Evolutionary conservation across 2,888 invertebrate genomes (phyloP).

Genomic region (Drosophila mercatorum): DNA sequence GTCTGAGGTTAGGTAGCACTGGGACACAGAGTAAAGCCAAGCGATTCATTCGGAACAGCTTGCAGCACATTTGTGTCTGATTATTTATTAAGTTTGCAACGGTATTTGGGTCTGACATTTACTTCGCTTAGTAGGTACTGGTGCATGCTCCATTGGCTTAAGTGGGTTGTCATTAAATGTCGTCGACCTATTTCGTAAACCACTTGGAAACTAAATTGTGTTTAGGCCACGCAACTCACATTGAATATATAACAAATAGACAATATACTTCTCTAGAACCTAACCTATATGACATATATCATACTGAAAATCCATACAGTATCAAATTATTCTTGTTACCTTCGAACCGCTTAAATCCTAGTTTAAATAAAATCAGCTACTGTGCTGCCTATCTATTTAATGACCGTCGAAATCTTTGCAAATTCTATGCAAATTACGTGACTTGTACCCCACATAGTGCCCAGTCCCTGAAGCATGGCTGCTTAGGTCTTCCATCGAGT

Average conservation of each 20-base stretch:
- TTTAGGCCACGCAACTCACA: not conserved
- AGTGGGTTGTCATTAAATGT: conserved; percentile 17
- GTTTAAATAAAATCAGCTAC: conserved; percentile 41
- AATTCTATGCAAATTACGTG: conserved; percentile 59
- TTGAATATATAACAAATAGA: not conserved
- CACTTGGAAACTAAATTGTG: conserved; percentile 1
- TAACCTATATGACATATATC: too few species aligned
- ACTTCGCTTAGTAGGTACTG: conserved; percentile 12
- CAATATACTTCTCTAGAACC: too few species aligned
- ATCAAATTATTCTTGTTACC: not conserved
- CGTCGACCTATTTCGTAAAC: conserved; percentile 5
- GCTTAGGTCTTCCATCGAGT: not conserved
- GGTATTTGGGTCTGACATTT: conserved; percentile 39
- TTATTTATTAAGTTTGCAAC: conserved; percentile 34
- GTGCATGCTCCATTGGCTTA: conserved; percentile 48
- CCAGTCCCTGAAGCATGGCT: conserved; percentile 3
- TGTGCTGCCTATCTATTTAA: conserved; percentile 45
- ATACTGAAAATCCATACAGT: not conserved
- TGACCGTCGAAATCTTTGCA: conserved; percentile 56
- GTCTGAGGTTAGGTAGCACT: conserved; percentile 61
- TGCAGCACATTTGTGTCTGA: conserved; percentile 12
- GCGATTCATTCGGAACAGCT: conserved; percentile 7
- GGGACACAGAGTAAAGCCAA: conserved; percentile 21
- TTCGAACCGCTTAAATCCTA: not conserved
- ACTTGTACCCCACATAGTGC: conserved; percentile 16